Conservation (phyloP, 2,888 invertebrate species). For the Calameuta filiformis region DNA sequence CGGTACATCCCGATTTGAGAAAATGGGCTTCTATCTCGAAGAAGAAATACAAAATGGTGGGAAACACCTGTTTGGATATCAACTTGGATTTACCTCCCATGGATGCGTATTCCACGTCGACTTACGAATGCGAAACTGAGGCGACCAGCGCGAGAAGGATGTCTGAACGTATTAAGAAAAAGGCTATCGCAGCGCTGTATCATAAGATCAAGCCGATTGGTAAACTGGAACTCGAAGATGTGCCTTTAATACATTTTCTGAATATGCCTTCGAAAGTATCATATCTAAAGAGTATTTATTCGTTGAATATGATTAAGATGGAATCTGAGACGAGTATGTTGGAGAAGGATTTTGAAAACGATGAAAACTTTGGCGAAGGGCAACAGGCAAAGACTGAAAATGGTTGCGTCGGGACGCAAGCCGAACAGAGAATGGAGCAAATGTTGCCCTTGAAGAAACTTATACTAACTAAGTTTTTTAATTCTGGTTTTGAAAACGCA, state of each 20-base stretch:
- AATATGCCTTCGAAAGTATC: not conserved
- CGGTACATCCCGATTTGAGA: constrained; percentile 33
- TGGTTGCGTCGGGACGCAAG: not conserved
- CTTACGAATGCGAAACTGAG: not conserved
- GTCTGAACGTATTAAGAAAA: not conserved
- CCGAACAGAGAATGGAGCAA: not conserved
- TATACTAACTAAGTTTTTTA: not conserved
- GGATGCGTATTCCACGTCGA: not conserved
- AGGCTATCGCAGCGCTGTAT: not conserved
- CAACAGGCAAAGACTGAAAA: not conserved
- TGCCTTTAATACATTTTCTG: not conserved
- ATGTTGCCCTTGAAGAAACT: not conserved
- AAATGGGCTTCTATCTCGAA: not conserved
- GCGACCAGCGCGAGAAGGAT: not conserved
- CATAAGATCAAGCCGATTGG: not conserved
- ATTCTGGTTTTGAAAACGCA: not conserved
- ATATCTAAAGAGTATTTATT: not conserved
- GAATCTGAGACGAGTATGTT: not conserved
- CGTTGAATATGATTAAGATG: not conserved
- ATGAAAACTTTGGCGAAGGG: not conserved
- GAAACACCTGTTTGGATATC: not conserved
- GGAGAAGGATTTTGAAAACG: not conserved
- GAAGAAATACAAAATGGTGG: not conserved
- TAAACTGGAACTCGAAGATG: not conserved
- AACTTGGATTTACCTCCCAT: not conserved